Base-by-base conservation (phyloP, 1,140 invertebrate species). In the Hermatobates lingyangjiaoensis region DNA sequence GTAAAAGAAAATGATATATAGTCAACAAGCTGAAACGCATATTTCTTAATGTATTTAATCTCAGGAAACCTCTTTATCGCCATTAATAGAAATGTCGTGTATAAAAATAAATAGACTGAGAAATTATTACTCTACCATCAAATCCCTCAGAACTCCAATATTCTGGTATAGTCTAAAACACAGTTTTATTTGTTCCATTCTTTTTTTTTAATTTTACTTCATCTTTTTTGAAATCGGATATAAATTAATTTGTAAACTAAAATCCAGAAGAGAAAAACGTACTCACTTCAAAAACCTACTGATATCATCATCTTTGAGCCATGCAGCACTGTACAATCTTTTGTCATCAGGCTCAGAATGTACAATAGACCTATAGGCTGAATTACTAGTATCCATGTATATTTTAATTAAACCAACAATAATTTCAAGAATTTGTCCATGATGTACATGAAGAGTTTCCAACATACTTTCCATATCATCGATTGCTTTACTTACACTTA, bases 261-360 rank as follows among this genome's bases (percentile, higher is more conserved):
- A 12, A 34, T 34, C 10, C 30, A 34, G 10, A 34, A 34, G 18
- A 34, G 2, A 24, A 15, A 45, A 14, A 15, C 27, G 27, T 44
- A 63, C 61, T 61, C 71, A 80, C 75, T 85, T 85, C 54, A 87
- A 74, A 67, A 92, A 89, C 54, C 88, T 68, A 64, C 80, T 89
- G 50, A 96, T 94, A 64, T 96, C 91, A 57, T 91, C 87, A 67
- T 96, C 91, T 56, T 89, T 87, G 1, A 91, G 74, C 91, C 91
- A 95, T 25, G 81, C 79, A 4, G 87, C 84, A 60, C 86, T 90
- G 52, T 89, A 81, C 27, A 90, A 79, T 47, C 79, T 67, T 57
- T 80, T 79, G 58, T 87, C 83, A 59, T 87, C 81, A 0, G 77
- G 74, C 55, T 83, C 80, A n/a, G 81, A 77, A 60, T 84, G 82